Base-by-base conservation (phyloP, 92 coral and sea anemone genomes). In the Phymanthus crucifer region DNA sequence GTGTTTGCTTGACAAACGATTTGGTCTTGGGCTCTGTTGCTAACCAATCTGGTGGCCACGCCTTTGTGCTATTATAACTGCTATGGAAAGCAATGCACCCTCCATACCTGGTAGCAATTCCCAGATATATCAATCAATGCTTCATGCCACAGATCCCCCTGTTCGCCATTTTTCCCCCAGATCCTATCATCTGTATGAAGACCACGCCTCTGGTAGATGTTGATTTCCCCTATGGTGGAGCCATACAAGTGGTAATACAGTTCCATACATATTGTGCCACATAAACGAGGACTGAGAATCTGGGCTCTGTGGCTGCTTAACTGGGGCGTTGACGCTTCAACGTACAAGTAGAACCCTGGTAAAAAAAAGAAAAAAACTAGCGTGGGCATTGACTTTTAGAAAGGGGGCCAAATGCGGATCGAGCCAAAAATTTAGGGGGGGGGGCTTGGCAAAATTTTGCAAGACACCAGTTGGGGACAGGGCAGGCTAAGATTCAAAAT, bases 221-320 rank as follows among this genome's bases (percentile, higher is more conserved):
- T 85, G 16, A 94, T 35, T 23, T 57, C 66, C 26, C 97, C 94
- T 46, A 92, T 83, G 27, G 89, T 78, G 3, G 32, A 19, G n/a
- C 98, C 98, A 33, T 94, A 80, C 93, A 94, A 90, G 77, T 87
- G 85, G 77, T 90, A 94, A 46, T 83, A 92, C 23, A 94, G 83
- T 86, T 90, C 94, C 77, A 94, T 36, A 64, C 98, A 94, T 76
- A 89, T 82, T 32, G 83, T 72, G 12, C 94, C 98, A 46, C 94
- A 87, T 64, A 91, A 38, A 8, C 97, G 92, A 3, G 97, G 97
- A 69, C 97, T 88, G 72, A 90, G 83, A n/a, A 94, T 84, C 77
- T 70, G 87, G 13, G 98, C 97, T 26, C 31, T 78, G 56, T 89
- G 84, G 6, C 97, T 91, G 38, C 32, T 23, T 21, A 37, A 34